These are phyloP conservation scores for Actinemys pallida DNA, from an alignment of 2,113 vertebrate genomes.

Conservation along the genomic window DNA sequence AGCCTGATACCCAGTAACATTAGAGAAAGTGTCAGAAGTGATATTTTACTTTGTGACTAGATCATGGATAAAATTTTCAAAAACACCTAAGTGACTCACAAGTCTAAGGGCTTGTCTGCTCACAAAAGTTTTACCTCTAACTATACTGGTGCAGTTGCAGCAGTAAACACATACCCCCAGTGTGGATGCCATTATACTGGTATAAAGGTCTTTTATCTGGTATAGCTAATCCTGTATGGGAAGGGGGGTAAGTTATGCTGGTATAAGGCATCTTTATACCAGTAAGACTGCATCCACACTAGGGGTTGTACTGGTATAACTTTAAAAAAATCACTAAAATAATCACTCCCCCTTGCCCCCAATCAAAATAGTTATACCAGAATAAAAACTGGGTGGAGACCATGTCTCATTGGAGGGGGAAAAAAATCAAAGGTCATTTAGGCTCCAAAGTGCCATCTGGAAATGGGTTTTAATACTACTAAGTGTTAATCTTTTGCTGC, in stretches of 20 bases:
- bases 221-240: not conserved
- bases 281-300: not conserved
- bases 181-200: too few relatives aligned
- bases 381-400: not conserved
- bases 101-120: not conserved
- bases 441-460: not conserved
- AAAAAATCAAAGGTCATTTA: not conserved
- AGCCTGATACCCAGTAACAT: not conserved
- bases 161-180: not conserved
- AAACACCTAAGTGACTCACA: not conserved
- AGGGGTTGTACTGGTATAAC: not conserved
- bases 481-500: not conserved
- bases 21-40: not conserved
- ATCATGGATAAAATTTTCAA: not conserved
- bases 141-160: not conserved
- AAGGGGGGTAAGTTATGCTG: not conserved
- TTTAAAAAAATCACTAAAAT: not conserved
- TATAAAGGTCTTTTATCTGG: too few relatives aligned
- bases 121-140: rapidly evolving
- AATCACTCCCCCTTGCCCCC: not conserved
- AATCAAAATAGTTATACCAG: not conserved
- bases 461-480: not conserved
- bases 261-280: not conserved
- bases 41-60: not conserved
- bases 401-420: not conserved